These are phyloP conservation scores for Platalea minor DNA, from an alignment of 2,797 vertebrate species.

Conservation along the genomic window DNA sequence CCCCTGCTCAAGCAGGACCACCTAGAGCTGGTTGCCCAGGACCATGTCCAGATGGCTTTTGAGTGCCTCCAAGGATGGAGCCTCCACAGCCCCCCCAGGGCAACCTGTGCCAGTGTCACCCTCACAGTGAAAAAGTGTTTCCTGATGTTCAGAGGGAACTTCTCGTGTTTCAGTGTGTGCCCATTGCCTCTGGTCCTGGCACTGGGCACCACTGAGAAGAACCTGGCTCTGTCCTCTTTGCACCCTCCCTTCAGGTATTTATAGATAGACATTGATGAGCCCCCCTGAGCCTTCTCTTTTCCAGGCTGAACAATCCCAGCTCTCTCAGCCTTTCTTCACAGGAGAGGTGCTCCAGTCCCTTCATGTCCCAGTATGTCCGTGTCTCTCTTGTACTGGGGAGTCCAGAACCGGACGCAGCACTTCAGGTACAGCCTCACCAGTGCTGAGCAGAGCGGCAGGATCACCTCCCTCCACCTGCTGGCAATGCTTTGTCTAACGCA, in stretches of 20 bases:
- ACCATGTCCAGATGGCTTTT: neutral
- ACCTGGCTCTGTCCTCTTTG: neutral
- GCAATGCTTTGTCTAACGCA: neutral
- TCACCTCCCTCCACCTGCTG: neutral
- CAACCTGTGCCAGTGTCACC: neutral
- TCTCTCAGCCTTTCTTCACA: neutral
- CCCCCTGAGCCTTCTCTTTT: neutral
- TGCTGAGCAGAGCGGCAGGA: neutral
- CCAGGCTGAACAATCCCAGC: neutral
- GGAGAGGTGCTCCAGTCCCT: neutral
- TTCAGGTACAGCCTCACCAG: neutral
- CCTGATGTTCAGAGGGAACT: neutral
- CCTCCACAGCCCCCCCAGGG: neutral
- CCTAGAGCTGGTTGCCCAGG: rapidly evolving
- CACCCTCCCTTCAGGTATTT: neutral
- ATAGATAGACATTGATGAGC: neutral
- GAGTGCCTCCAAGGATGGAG: rapidly evolving
- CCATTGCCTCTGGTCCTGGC: neutral
- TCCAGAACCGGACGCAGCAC: neutral
- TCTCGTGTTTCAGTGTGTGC: neutral
- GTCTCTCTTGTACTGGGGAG: neutral
- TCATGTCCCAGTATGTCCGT: neutral
- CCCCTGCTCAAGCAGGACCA: neutral
- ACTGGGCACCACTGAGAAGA: neutral
- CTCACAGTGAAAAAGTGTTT: neutral